These are phyloP conservation scores for Raillietiella orientalis DNA, from an alignment of 2,888 invertebrate genomes.

Conservation along the genomic window DNA sequence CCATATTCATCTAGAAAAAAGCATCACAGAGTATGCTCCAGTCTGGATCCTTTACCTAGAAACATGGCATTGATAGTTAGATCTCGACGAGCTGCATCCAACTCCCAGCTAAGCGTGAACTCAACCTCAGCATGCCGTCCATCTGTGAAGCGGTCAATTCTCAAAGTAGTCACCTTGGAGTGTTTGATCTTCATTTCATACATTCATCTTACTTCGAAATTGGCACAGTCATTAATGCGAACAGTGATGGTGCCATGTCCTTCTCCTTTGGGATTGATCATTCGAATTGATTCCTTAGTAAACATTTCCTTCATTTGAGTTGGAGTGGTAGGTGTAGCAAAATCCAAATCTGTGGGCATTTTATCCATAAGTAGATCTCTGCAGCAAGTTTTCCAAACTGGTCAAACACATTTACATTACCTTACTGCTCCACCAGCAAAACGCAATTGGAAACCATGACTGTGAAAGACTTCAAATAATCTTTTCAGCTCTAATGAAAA, in stretches of 20 bases:
- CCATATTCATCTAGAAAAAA: constrained; percentile 45
- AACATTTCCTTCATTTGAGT: constrained; percentile 85
- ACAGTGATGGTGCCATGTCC: constrained; percentile 87
- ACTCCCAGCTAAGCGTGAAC: constrained; percentile 67
- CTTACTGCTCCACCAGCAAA: constrained; percentile 91
- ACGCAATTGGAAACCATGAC: constrained; percentile 48
- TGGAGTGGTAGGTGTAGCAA: constrained; percentile 91
- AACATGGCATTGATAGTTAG: constrained; percentile 96
- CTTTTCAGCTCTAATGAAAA: constrained; percentile 45
- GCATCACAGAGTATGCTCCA: neutral
- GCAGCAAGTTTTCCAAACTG: constrained; percentile 8
- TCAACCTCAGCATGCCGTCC: constrained; percentile 83
- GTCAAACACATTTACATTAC: constrained; percentile 17
- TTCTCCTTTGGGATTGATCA: constrained; percentile 73
- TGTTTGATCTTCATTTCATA: constrained; percentile 5
- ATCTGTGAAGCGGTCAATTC: constrained; percentile 68
- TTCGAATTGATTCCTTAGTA: constrained; percentile 38
- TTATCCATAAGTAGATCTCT: constrained; percentile 45
- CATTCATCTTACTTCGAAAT: constrained; percentile 33
- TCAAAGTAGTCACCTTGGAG: constrained; percentile 37
- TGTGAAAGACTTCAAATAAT: constrained; percentile 38
- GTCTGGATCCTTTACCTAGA: constrained; percentile 22
- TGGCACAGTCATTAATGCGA: constrained; percentile 69
- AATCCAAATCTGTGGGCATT: constrained; percentile 69
- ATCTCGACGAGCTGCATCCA: constrained; percentile 82